Percentiles rank a stretch among this genome's conserved stretches.
These are phyloP conservation scores for Geothlypis trichas DNA, from an alignment of 2,113 vertebrate species.

Conservation along the genomic window DNA sequence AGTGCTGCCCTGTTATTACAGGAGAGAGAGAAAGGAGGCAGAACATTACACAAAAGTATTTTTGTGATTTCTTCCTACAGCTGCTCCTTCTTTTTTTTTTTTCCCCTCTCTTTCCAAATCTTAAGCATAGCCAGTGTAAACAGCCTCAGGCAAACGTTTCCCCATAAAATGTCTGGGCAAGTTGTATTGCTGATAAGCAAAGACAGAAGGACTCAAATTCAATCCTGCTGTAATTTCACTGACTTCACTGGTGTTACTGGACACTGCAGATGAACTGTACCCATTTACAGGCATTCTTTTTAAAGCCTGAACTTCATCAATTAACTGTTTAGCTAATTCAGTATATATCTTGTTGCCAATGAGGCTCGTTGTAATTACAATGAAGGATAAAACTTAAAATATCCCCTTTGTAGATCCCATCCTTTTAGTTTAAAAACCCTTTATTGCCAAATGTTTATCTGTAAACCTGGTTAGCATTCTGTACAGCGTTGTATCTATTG, in stretches of 20 bases:
- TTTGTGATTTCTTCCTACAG: conserved; percentile 47
- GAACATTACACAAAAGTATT: conserved; percentile 23
- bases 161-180: conserved; percentile 51
- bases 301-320: not conserved
- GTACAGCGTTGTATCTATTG: not conserved
- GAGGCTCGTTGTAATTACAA: not conserved
- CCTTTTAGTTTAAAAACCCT: not conserved
- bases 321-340: conserved; percentile 37
- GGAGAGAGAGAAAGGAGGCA: conserved; percentile 29
- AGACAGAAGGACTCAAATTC: conserved; percentile 41
- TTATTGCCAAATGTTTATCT: not conserved
- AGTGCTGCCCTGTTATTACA: conserved; percentile 87
- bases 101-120: not conserved
- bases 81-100: not conserved
- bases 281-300: not conserved
- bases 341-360: not conserved
- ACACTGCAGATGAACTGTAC: not conserved
- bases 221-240: conserved; percentile 15
- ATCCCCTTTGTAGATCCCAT: not conserved
- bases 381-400: not conserved
- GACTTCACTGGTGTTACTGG: conserved; percentile 23
- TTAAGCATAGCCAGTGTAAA: not conserved
- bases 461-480: not conserved
- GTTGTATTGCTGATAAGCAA: conserved; percentile 29
- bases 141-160: conserved; percentile 6